phyloP scores from a whole-genome alignment of 2,888 invertebrate genomes.

The Frankliniella fusca region DNA sequence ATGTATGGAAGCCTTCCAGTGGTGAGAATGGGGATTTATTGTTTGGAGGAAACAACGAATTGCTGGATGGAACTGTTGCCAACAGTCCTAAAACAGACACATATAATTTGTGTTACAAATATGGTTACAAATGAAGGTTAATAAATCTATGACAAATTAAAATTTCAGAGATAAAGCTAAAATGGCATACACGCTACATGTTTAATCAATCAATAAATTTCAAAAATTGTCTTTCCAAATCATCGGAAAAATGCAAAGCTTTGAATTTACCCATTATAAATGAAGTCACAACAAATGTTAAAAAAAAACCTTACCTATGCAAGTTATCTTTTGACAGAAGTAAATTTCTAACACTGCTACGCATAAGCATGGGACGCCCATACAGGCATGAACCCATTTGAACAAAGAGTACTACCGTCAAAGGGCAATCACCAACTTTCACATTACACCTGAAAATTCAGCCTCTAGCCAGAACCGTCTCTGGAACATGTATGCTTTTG shows the following conservation, averaged over 20 bases:
- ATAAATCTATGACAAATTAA: not conserved
- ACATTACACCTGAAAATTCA: not conserved
- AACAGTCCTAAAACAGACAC: constrained; percentile 2
- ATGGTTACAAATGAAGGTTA: not conserved
- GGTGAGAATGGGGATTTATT: not conserved
- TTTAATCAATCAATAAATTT: not conserved
- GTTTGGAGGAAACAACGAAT: not conserved
- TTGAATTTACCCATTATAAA: not conserved
- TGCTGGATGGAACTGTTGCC: constrained; percentile 2
- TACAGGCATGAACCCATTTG: not conserved
- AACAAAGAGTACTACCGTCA: not conserved
- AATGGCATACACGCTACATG: too few relatives aligned
- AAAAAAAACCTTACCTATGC: not conserved
- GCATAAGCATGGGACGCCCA: not conserved
- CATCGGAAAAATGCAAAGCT: not conserved
- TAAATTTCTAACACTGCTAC: not conserved
- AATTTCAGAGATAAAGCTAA: not conserved
- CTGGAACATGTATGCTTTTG: not conserved
- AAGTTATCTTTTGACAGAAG: not conserved
- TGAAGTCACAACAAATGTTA: not conserved
- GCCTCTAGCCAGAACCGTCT: not conserved
- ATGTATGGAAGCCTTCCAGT: not conserved
- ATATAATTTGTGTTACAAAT: not conserved
- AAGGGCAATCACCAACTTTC: not conserved
- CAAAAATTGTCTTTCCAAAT: not conserved